Evolutionary conservation across 2,797 vertebrate genomes (phyloP).

Genomic region (Morelia viridis): DNA sequence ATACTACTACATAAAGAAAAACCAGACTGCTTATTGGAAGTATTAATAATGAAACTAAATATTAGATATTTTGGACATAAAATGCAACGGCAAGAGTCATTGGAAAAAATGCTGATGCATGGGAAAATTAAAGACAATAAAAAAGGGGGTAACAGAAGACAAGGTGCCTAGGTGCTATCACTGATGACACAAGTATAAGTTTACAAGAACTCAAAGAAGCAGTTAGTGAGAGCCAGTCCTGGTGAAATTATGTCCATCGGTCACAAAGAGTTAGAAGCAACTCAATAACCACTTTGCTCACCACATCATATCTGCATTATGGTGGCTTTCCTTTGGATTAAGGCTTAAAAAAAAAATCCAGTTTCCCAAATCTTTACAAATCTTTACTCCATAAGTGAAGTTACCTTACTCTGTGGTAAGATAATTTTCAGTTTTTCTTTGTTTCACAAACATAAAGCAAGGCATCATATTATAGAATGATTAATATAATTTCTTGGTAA

Average conservation of each 20-base stretch:
- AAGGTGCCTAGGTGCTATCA: neutral
- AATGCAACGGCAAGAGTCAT: neutral
- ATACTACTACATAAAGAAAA: neutral
- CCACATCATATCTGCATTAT: constrained; percentile 24
- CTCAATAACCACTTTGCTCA: neutral
- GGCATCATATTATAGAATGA: neutral
- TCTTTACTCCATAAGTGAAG: constrained; percentile 34
- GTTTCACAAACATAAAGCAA: neutral
- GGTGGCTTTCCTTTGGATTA: constrained; percentile 32
- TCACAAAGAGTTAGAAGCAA: neutral
- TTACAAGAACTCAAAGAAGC: neutral
- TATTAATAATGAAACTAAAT: neutral
- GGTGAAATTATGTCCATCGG: neutral
- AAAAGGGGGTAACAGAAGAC: neutral
- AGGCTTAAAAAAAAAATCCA: constrained; percentile 35
- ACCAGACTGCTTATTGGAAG: neutral
- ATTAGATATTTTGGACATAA: neutral
- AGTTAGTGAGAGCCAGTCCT: neutral
- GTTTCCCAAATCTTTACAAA: constrained; percentile 43
- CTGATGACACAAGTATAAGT: neutral
- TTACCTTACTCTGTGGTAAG: neutral
- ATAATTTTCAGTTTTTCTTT: neutral
- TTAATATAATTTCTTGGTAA: neutral
- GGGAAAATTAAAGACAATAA: neutral
- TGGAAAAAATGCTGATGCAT: neutral